Conservation (phyloP, 92 coral and sea anemone genomes). For the Parazoanthus atlanticus region DNA sequence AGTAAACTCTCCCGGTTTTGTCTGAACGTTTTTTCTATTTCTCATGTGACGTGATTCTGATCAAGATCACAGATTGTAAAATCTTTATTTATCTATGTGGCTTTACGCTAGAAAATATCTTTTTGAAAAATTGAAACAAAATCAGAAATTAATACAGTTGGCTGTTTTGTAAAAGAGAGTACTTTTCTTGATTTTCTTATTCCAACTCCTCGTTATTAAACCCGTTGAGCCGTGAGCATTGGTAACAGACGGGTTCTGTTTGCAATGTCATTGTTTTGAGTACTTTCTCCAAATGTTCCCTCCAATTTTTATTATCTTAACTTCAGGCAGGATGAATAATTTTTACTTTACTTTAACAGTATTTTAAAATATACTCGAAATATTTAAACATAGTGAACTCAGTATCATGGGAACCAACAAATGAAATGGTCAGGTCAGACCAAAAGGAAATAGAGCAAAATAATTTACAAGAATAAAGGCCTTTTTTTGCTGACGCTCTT, state of each 20-base stretch:
- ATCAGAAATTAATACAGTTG: background rate
- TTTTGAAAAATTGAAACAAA: background rate
- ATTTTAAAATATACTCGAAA: background rate
- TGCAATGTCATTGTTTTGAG: background rate
- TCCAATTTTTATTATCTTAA: background rate
- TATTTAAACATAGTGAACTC: background rate
- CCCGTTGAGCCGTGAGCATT: background rate
- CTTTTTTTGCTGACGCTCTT: background rate
- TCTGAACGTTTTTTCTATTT: background rate
- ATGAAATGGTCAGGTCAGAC: background rate
- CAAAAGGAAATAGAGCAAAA: background rate
- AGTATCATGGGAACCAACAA: background rate
- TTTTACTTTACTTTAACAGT: background rate
- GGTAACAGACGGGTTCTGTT: background rate
- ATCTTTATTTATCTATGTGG: background rate
- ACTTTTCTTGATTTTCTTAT: background rate
- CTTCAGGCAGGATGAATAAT: background rate
- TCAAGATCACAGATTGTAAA: background rate
- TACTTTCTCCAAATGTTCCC: background rate
- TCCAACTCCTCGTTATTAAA: background rate
- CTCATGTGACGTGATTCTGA: too few relatives aligned
- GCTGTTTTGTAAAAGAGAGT: background rate
- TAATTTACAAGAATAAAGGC: background rate
- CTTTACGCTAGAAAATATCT: background rate
- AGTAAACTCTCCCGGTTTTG: background rate